phyloP scores from a whole-genome alignment of 2,113 vertebrate species.

The Tachycineta bicolor region DNA sequence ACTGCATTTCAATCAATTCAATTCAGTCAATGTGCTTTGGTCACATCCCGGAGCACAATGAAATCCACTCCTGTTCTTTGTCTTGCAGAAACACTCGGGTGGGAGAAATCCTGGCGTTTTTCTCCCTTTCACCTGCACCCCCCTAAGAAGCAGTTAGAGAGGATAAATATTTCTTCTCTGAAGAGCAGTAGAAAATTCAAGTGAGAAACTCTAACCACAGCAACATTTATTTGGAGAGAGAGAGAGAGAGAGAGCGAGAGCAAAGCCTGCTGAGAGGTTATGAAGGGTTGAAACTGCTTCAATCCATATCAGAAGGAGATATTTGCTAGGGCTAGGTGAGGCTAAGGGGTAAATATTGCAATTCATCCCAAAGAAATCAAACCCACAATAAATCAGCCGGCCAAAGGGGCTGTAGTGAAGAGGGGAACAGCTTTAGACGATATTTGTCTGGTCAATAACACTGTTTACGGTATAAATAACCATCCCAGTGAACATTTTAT shows the following conservation, averaged over 20 bases:
- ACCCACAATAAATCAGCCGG: not conserved
- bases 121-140: not conserved
- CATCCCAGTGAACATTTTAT: constrained; percentile 31
- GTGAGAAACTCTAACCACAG: not conserved
- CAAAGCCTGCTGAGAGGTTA: not conserved
- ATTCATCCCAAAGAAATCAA: not conserved
- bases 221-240: not conserved
- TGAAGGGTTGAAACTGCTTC: not conserved
- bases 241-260: not conserved
- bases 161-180: not conserved
- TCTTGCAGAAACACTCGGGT: not conserved
- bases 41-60: not conserved
- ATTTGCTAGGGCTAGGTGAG: not conserved
- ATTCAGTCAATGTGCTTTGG: not conserved
- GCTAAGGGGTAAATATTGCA: not conserved
- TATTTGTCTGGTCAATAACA: constrained; percentile 22
- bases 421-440: constrained; percentile 6
- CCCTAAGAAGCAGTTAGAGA: not conserved
- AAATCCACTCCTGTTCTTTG: not conserved
- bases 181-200: not conserved
- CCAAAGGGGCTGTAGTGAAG: not conserved
- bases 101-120: not conserved
- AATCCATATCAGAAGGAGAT: not conserved
- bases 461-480: constrained; percentile 63
- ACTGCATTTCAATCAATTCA: not conserved